Evolutionary conservation across 1,140 invertebrate species (phyloP).

Genomic region (Macrocentrus cingulum): DNA sequence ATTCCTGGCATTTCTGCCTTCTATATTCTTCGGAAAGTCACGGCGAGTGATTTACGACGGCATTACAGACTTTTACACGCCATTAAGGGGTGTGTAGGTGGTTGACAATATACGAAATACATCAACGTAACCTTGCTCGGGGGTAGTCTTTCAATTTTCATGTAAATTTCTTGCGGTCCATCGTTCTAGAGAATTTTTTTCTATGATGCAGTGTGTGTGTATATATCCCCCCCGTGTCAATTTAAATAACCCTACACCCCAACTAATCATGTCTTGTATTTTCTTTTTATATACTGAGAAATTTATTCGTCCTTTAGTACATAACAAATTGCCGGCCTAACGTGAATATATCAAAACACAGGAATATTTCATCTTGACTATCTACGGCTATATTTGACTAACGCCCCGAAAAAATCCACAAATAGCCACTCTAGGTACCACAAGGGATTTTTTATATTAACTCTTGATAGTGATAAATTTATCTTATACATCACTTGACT

Average conservation of each 20-base stretch:
- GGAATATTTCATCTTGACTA: constrained; percentile 3
- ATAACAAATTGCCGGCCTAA: constrained; percentile 17
- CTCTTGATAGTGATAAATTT: too few relatives aligned
- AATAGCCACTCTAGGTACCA: too few relatives aligned
- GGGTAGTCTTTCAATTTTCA: constrained; percentile 44
- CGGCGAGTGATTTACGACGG: constrained; percentile 29
- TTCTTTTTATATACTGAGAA: neutral
- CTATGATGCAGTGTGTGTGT: neutral
- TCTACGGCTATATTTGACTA: neutral
- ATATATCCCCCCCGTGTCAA: neutral
- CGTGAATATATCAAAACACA: neutral
- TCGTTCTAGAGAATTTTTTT: neutral
- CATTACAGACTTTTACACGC: neutral
- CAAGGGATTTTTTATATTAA: too few relatives aligned
- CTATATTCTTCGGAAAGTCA: too few relatives aligned
- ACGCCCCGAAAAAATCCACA: too few relatives aligned
- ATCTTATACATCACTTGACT: too few relatives aligned
- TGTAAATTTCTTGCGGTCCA: constrained; percentile 38
- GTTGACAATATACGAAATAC: constrained; percentile 34
- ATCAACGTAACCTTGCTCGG: constrained; percentile 35
- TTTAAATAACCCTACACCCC: constrained; percentile 1
- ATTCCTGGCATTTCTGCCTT: too few relatives aligned
- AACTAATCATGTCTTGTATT: too few relatives aligned
- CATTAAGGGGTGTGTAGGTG: constrained; percentile 33
- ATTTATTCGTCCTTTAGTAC: constrained; percentile 18